Base-by-base conservation (phyloP, 35 echinoderm and acorn worm genomes). In the Chiridota heheva region DNA sequence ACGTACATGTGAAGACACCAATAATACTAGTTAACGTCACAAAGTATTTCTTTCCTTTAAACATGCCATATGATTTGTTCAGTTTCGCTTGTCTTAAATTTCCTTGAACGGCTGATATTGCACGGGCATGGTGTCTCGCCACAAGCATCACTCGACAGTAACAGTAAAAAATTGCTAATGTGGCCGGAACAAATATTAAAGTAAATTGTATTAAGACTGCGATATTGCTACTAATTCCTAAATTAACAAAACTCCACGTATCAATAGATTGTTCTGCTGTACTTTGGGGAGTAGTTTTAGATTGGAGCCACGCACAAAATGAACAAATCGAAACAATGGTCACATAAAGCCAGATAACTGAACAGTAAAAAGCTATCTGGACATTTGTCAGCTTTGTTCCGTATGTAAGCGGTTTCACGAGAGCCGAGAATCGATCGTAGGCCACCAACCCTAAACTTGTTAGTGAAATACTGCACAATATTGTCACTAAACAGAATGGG, bases 11-110 rank as follows among this genome's bases (percentile, higher is more conserved):
- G 62, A 92, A 98, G 15, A 91, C 80, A 40, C 95, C 95, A 7
- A 98, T 67, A 51, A 98, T 91, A 20, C 86, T 60, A 8, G 85
- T 81, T 37, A 98, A 81, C 34, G 95, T 98, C 36, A 80, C 56
- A 34, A 79, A 84, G 70, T 98, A 98, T 69, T 98, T 98, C 47
- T 56, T 91, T 8, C 95, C 95, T 72, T 87, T 98, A 59, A 98
- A 98, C 84, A 87, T 91, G 28, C 81, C 63, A 44, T 88, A 88
- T 28, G 72, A 84, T 53, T 98, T 91, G 61, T 68, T 96, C 47
- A 98, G 49, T 47, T 76, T 75, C 46, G 72, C 69, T 18, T 84
- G 89, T 38, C 86, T 84, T n/a, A 98, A 74, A 25, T 80, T 86
- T 17, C 87, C 78, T 31, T 98, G 89, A 15, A 98, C 76, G 26